These are phyloP conservation scores for Beroe forskalii DNA, from an alignment of 37 sponge, comb jelly and placozoan species.

Conservation along the genomic window DNA sequence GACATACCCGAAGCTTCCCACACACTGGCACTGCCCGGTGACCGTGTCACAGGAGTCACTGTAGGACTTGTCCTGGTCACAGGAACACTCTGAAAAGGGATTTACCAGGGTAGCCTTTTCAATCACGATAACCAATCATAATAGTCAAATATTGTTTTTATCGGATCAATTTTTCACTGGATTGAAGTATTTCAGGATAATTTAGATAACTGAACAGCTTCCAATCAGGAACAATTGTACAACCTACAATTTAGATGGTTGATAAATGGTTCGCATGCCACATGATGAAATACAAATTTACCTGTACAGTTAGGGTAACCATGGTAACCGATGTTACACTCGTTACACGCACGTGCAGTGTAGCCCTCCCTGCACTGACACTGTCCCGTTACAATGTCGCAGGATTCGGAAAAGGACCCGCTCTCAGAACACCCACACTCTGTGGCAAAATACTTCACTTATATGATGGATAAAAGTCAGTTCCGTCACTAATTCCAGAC, in stretches of 20 bases:
- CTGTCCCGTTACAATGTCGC: constrained; percentile 25
- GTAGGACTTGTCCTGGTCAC: neutral
- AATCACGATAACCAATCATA: too few species aligned
- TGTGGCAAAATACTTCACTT: too few species aligned
- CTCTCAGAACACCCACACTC: constrained; percentile 26
- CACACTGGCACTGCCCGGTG: constrained; percentile 9
- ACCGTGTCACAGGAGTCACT: constrained; percentile 1
- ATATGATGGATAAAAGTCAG: too few species aligned
- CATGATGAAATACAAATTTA: neutral
- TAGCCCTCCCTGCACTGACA: neutral
- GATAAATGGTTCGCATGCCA: too few species aligned
- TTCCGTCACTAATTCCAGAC: too few species aligned
- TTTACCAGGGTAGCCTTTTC: neutral
- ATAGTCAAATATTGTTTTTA: too few species aligned
- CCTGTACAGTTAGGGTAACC: constrained; percentile 19
- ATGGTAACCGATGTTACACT: neutral
- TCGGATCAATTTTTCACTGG: too few species aligned
- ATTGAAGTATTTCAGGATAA: too few species aligned
- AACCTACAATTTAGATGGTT: too few species aligned
- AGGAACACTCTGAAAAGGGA: neutral
- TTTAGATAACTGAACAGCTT: too few species aligned
- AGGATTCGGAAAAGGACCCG: neutral
- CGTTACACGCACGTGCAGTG: neutral
- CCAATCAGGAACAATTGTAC: too few species aligned
- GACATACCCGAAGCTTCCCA: neutral